Evolutionary conservation across 2,888 invertebrate species (phyloP).

Genomic region (Zaprionus obscuricornis): DNA sequence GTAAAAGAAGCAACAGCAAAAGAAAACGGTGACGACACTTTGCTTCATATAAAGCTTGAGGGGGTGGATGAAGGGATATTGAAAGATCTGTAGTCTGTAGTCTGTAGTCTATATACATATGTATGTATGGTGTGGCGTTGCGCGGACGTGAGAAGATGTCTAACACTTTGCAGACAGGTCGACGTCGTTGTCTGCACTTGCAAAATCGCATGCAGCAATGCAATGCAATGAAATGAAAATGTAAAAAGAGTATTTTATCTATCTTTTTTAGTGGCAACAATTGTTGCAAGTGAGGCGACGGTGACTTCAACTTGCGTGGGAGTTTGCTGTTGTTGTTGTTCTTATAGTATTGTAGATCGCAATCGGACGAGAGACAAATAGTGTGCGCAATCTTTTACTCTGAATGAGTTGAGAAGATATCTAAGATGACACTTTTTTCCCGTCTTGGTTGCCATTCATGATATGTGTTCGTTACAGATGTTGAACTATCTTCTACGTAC

Average conservation of each 20-base stretch:
- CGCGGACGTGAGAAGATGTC: slow-evolving; percentile 76
- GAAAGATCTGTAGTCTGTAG: too few species aligned
- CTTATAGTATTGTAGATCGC: slow-evolving; percentile 61
- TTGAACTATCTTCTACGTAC: slow-evolving; percentile 9
- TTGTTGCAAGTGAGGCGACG: slow-evolving; percentile 51
- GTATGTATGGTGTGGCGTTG: slow-evolving; percentile 45
- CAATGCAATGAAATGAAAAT: slow-evolving; percentile 4
- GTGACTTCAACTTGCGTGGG: slow-evolving; percentile 76
- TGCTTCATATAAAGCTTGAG: slow-evolving; percentile 10
- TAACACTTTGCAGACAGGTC: slow-evolving; percentile 75
- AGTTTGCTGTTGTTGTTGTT: slow-evolving; percentile 60
- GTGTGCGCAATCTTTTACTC: slow-evolving; percentile 80
- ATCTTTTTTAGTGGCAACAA: slow-evolving; percentile 55
- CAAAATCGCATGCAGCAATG: slow-evolving; percentile 62
- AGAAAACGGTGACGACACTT: slow-evolving; percentile 67
- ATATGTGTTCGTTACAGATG: slow-evolving; percentile 28
- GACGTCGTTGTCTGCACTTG: slow-evolving; percentile 71
- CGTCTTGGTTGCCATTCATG: slow-evolving; percentile 10
- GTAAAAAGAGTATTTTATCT: slow-evolving; percentile 36
- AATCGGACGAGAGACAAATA: slow-evolving; percentile 80
- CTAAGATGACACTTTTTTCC: slow-evolving; percentile 69
- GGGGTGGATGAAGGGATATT: slow-evolving; percentile 20
- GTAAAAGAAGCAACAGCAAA: slow-evolving; percentile 16
- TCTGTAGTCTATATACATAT: slow-evolving; percentile 9
- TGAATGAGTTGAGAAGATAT: slow-evolving; percentile 66